These are phyloP conservation scores for Steinernema hermaphroditum DNA, from an alignment of 2,888 invertebrate species.

Conservation along the genomic window DNA sequence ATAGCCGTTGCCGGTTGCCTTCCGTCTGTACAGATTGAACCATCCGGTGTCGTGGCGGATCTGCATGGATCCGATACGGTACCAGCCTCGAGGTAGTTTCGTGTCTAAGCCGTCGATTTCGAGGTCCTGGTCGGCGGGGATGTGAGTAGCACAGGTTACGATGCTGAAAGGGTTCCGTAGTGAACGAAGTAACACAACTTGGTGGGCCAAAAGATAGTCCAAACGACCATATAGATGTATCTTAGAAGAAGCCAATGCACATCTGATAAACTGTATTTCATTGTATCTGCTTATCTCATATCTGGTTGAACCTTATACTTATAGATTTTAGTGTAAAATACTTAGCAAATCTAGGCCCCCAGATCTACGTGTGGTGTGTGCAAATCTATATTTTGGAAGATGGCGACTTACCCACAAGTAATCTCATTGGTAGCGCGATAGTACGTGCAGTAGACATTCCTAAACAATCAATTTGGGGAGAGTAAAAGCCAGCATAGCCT, in stretches of 20 bases:
- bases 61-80: slow-evolving; percentile 62
- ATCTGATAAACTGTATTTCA: too few relatives aligned
- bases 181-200: too few relatives aligned
- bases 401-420: slow-evolving; percentile 60
- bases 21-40: slow-evolving; percentile 62
- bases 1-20: slow-evolving; percentile 62
- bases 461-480: slow-evolving; percentile 29
- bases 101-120: slow-evolving; percentile 61
- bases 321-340: too few relatives aligned
- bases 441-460: slow-evolving; percentile 65
- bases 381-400: too few relatives aligned
- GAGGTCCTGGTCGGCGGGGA: slow-evolving; percentile 47
- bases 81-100: slow-evolving; percentile 62
- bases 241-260: too few relatives aligned
- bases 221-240: too few relatives aligned
- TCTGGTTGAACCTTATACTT: too few relatives aligned
- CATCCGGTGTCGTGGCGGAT: slow-evolving; percentile 62
- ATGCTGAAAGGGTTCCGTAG: slow-evolving; percentile 56
- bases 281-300: too few relatives aligned
- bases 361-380: too few relatives aligned
- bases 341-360: too few relatives aligned
- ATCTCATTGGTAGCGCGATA: slow-evolving; percentile 64
- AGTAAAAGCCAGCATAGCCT: neutral
- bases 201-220: too few relatives aligned
- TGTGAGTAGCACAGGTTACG: slow-evolving; percentile 61